Base-by-base conservation (phyloP, 2,888 invertebrate species). In the Agelastica alni region DNA sequence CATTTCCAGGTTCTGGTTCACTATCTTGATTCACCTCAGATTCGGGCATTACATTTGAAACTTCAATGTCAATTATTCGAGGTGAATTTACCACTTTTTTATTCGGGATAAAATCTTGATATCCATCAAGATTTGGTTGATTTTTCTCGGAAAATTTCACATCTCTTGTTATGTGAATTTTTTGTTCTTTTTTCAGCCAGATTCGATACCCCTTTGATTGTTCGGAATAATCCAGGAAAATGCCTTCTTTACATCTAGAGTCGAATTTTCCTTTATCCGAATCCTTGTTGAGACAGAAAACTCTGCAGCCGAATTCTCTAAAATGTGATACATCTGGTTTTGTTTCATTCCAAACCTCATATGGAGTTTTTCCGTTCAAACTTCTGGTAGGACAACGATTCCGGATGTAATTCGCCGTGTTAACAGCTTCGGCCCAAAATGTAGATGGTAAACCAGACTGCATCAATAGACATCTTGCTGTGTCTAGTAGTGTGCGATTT, bases 381-480 rank as follows among this genome's bases (percentile, higher is more conserved):
- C 48, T 52, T 30, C 36, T 65, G n/a, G 67, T 65, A n/a, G 65
- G 63, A 28, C 63, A 59, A 36, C 73, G 49, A 46, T 75, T n/a
- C n/a, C n/a, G n/a, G n/a, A 73, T 43, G 43, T 71, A 72, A 20
- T 68, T 66, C 6, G 71, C 68, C 7, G 66, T 68, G 26, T 58
- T 59, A 6, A 71, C 58, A 2, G 73, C 74, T 52, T 75, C 73
- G 3, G 67, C 69, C 72, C 73, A 75, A 34, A 71, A 65, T 7
- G 9, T 39, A 14, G 54, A 13, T 14, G 65, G 59, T 12, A 70
- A 45, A 9, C 57, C 58, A 3, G 67, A 53, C n/a, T 71, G 53
- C 1, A 61, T 37, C 10, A 76, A 26, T 42, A n/a, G n/a, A n/a
- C n/a, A n/a, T n/a, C n/a, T n/a, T n/a, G n/a, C n/a, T n/a, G n/a